Percentiles rank a stretch among this genome's conserved stretches.
Conservation (phyloP, 2,797 vertebrate genomes). For the Molothrus ater region DNA sequence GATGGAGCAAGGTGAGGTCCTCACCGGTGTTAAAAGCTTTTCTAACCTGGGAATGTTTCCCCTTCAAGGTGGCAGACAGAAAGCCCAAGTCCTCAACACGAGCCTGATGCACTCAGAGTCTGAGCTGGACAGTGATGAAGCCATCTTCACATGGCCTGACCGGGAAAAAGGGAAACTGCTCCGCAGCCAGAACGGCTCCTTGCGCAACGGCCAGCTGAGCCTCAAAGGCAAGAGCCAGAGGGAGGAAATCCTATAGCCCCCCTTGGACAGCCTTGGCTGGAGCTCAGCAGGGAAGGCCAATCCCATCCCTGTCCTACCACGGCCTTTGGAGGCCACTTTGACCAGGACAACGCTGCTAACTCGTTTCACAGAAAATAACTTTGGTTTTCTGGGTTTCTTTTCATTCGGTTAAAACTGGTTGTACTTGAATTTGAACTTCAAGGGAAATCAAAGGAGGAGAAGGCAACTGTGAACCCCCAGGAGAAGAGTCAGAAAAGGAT, state of each 20-base stretch:
- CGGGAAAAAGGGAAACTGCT: constrained; percentile 92
- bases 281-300: not conserved
- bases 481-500: not conserved
- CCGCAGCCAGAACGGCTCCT: constrained; percentile 89
- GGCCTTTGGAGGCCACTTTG: not conserved
- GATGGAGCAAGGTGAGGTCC: not conserved
- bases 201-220: constrained; percentile 89
- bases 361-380: not conserved
- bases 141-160: constrained; percentile 91
- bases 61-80: constrained; percentile 76
- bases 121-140: constrained; percentile 94
- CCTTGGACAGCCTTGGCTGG: not conserved
- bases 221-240: constrained; percentile 86
- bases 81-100: constrained; percentile 85
- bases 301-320: not conserved
- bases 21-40: not conserved
- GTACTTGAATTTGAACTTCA: constrained; percentile 72
- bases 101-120: constrained; percentile 98
- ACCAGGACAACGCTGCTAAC: constrained; percentile 48
- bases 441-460: constrained; percentile 61
- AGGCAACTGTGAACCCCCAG: constrained; percentile 26
- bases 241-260: constrained; percentile 90
- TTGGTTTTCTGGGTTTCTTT: constrained; percentile 46
- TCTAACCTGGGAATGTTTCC: constrained; percentile 19
- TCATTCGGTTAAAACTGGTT: constrained; percentile 55